Percentiles rank a stretch among this genome's conserved stretches.
Evolutionary conservation across 2,113 vertebrate genomes (phyloP).

Genomic region (Pao palembangensis): DNA sequence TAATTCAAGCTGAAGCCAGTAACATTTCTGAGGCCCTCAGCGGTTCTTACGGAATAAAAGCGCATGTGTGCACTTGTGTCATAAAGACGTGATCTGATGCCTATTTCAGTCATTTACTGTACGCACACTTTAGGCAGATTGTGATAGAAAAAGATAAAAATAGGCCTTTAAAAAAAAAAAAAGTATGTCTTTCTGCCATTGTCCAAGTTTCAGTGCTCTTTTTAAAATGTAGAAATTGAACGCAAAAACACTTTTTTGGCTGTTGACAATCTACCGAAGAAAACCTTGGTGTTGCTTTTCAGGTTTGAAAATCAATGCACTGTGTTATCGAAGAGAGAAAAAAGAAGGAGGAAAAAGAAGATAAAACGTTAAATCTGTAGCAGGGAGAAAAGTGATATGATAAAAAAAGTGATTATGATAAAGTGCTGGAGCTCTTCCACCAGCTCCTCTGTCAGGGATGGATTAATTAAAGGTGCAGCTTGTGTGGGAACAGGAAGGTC

Average conservation of each 20-base stretch:
- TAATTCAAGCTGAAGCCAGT: conserved; percentile 67
- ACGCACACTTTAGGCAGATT: conserved; percentile 2
- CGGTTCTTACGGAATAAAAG: conserved; percentile 42
- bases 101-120: conserved; percentile 31
- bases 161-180: background rate
- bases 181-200: background rate
- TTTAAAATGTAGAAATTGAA: no score
- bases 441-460: no score
- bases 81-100: conserved; percentile 29
- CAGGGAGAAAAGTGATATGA: background rate
- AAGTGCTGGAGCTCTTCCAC: background rate
- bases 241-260: background rate
- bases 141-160: background rate
- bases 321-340: conserved; percentile 20
- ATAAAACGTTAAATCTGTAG: conserved; percentile 1
- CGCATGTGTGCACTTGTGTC: conserved; percentile 22
- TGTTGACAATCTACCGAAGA: no score
- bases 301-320: conserved; percentile 24
- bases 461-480: background rate
- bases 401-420: background rate
- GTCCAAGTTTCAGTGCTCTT: no score
- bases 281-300: conserved; percentile 6
- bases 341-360: background rate
- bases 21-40: conserved; percentile 64
- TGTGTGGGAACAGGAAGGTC: background rate